Evolutionary conservation across 92 coral and sea anemone species (phyloP).

Genomic region (Anthopleura xanthogrammica): DNA sequence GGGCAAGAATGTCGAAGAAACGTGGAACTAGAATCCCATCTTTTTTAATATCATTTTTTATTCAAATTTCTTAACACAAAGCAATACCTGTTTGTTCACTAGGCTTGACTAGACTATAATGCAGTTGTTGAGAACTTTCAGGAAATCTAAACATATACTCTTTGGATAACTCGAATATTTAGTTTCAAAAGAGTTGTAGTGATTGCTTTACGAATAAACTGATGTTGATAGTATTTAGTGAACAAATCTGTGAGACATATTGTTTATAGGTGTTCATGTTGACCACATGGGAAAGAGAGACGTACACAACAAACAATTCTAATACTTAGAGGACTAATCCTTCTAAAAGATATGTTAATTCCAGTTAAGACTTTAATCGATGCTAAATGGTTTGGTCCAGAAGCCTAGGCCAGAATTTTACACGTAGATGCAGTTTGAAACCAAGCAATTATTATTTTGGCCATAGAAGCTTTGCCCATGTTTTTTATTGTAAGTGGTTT

Average conservation of each 20-base stretch:
- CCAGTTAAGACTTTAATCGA: conserved; percentile 20
- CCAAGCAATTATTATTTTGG: neutral
- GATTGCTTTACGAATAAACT: neutral
- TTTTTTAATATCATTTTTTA: too few relatives aligned
- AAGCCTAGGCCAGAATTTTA: neutral
- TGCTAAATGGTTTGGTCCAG: conserved; percentile 19
- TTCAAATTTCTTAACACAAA: neutral
- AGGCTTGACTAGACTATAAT: neutral
- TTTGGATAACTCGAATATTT: neutral
- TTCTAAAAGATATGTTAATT: conserved; percentile 17
- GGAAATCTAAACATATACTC: neutral
- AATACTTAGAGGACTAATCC: conserved; percentile 17
- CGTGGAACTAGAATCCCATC: too few relatives aligned
- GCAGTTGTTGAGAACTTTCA: neutral
- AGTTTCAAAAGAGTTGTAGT: neutral
- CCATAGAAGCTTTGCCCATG: neutral
- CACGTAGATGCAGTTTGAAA: neutral
- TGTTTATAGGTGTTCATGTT: neutral
- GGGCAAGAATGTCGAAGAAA: too few relatives aligned
- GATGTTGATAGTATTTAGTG: neutral
- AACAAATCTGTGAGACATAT: neutral
- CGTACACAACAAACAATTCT: conserved; percentile 12
- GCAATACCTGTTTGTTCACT: neutral
- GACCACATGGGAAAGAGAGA: conserved; percentile 20
- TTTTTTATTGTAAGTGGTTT: neutral